Evolutionary conservation across 2,888 invertebrate species (phyloP), one percentile per base, ranked within the genome.

Genomic region (Dysmachus trigonus): DNA sequence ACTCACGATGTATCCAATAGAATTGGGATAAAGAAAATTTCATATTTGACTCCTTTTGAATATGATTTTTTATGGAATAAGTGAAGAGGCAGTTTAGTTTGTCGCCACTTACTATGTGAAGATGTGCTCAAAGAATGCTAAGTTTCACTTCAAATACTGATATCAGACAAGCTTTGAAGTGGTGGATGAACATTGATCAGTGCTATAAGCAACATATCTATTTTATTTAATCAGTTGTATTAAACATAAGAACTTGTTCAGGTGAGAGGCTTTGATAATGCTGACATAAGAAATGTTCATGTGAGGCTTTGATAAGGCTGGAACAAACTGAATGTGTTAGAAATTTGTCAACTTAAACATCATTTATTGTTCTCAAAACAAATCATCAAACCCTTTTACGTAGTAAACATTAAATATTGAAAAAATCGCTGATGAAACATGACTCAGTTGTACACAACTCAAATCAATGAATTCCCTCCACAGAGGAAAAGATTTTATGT

Each of bases 401-500:
- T 77, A 77, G 77, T 77, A 41, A 77, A 77, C 77, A 77, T 77
- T 77, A 77, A 77, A 77, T 77, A 47, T 77, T 76, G 13, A 15
- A 77, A 18, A 77, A 77, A 51, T 77, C 18, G 22, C 27, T 47
- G 27, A 35, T 77, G 27, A 77, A 77, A 47, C 76, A 41, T 77
- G 77, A 47, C 47, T 22, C 22, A 38, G 30, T 77, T 41, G 33
- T 13, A 62, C 13, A 62, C 62, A 33, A 62, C 33, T 51, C 22
- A 51, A 81, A 33, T 81, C 33, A 53, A 62, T 62, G 8, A 1
- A 33, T 35, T 22, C 5, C 33, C 76, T n/a, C 15, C 5, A 15
- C 3, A 35, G 18, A 76, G 18, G 31, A 62, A 31, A 35, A 82
- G 30, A 10, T 31, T 18, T 82, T 93, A 94, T 91, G 93, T 92